Conservation (phyloP, 2,113 vertebrate species). For the Pterocles orientalis region DNA sequence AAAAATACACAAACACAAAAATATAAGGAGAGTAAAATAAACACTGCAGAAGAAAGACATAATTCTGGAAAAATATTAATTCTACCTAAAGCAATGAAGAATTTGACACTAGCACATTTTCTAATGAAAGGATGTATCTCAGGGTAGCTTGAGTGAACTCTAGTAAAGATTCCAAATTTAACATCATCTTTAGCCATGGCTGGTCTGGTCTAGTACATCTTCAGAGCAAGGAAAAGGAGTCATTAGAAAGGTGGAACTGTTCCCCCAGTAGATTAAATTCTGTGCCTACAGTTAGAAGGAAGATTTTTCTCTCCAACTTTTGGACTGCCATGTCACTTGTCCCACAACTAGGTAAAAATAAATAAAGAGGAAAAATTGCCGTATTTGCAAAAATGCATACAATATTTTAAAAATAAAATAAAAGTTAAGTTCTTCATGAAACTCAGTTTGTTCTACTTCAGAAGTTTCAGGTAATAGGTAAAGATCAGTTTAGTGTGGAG, state of each 20-base stretch:
- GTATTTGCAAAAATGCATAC: background rate
- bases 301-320: background rate
- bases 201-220: background rate
- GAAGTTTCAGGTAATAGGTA: background rate
- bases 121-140: background rate
- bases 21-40: background rate
- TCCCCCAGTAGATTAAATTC: background rate
- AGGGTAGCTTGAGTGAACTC: background rate
- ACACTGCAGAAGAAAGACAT: background rate
- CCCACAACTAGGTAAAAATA: background rate
- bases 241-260: background rate
- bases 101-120: background rate
- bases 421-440: background rate
- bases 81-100: background rate
- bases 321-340: background rate
- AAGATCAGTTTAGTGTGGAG: background rate
- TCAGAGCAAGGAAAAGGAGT: background rate
- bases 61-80: background rate
- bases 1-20: background rate
- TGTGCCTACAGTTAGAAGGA: background rate
- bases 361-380: background rate
- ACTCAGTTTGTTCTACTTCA: background rate
- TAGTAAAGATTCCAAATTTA: background rate
- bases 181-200: background rate
- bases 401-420: background rate